A percentile compares a stretch with the other conserved stretches of the same genome.
Evolutionary conservation across 2,888 invertebrate species (phyloP).

Genomic region (Ormyrus pomaceus): DNA sequence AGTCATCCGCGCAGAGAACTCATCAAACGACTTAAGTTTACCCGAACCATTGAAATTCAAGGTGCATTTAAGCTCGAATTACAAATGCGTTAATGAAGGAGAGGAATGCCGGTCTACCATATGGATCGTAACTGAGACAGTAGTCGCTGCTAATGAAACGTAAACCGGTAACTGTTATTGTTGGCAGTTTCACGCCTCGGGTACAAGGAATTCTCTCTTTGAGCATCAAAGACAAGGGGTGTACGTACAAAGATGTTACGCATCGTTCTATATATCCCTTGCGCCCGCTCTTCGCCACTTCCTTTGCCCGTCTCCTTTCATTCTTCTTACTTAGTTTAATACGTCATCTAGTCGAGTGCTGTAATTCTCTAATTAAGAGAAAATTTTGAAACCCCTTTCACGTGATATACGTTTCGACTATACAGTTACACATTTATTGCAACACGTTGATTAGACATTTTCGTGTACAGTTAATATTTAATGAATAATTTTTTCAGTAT

Average conservation of each 20-base stretch:
- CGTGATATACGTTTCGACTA: background rate
- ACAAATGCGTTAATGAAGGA: conserved; percentile 60
- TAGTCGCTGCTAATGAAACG: conserved; percentile 65
- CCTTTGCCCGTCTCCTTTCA: conserved; percentile 6
- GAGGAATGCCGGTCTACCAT: conserved; percentile 59
- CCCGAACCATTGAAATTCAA: conserved; percentile 33
- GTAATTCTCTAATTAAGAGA: conserved; percentile 29
- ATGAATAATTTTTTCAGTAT: no score
- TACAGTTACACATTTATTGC: no score
- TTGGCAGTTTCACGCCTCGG: conserved; percentile 62
- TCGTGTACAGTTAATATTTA: no score
- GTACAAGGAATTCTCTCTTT: conserved; percentile 59
- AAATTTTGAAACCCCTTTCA: background rate
- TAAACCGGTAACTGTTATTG: conserved; percentile 66
- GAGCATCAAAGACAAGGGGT: conserved; percentile 54
- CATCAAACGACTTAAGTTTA: conserved; percentile 15
- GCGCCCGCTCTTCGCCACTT: background rate
- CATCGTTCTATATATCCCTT: background rate
- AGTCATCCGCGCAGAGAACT: background rate
- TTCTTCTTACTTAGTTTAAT: conserved; percentile 12
- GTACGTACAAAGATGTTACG: conserved; percentile 29
- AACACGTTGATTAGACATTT: no score
- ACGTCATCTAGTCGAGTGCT: conserved; percentile 4
- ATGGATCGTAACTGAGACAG: conserved; percentile 59
- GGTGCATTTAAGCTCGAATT: conserved; percentile 53